Conservation (phyloP, 2,113 vertebrate species). For the Scalopus aquaticus region DNA sequence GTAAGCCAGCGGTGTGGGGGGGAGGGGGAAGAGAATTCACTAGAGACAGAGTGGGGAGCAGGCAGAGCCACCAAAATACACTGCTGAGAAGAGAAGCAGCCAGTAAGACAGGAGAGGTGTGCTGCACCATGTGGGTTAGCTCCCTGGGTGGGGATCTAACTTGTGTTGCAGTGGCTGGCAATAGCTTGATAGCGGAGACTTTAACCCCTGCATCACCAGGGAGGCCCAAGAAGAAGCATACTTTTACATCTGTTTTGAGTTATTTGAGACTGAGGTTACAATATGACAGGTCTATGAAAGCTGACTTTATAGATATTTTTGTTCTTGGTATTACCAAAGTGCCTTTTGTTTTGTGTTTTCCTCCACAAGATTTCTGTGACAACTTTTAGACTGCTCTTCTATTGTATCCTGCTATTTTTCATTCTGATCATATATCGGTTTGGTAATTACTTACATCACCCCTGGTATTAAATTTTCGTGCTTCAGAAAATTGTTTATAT, state of each 20-base stretch:
- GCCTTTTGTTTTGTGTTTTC: not conserved
- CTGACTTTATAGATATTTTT: conserved; percentile 45
- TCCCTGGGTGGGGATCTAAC: too few species aligned
- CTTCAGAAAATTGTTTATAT: conserved; percentile 33
- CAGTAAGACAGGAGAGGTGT: too few species aligned
- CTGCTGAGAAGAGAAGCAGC: too few species aligned
- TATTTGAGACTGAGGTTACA: conserved; percentile 32
- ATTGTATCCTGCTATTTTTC: not conserved
- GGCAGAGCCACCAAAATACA: too few species aligned
- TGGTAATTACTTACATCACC: not conserved
- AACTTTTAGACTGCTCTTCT: not conserved
- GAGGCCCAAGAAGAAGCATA: conserved; percentile 11
- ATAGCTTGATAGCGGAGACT: too few species aligned
- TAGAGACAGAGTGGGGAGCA: too few species aligned
- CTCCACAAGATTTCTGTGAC: too few species aligned
- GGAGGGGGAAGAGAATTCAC: too few species aligned
- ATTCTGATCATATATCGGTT: not conserved
- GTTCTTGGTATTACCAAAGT: not conserved
- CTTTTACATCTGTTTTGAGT: conserved; percentile 42
- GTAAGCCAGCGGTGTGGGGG: too few species aligned
- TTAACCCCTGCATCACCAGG: too few species aligned
- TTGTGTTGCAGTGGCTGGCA: too few species aligned
- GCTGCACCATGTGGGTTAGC: too few species aligned
- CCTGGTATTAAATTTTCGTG: not conserved
- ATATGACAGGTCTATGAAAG: conserved; percentile 16